These are phyloP conservation scores for Ectobius pallidus DNA, from an alignment of 2,888 invertebrate genomes.

Conservation along the genomic window DNA sequence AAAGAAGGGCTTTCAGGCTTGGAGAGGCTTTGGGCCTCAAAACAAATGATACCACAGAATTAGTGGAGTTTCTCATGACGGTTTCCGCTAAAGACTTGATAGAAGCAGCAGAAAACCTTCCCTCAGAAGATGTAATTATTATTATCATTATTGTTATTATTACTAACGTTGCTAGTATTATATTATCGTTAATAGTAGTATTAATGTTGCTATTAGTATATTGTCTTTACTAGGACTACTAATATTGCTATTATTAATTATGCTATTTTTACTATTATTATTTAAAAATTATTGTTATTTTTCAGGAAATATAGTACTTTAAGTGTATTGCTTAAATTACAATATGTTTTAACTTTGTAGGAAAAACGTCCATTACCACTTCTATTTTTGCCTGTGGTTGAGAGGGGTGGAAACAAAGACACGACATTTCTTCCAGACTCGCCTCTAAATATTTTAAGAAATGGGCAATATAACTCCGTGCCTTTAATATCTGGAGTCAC, in stretches of 20 bases:
- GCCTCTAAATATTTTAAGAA: slow-evolving; percentile 43
- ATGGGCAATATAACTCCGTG: slow-evolving; percentile 45
- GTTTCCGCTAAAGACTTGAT: slow-evolving; percentile 28
- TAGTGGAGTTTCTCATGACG: slow-evolving; percentile 32
- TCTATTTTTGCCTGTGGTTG: neutral
- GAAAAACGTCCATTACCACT: slow-evolving; percentile 5
- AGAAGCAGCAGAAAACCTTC: neutral
- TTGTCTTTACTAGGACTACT: too few species aligned
- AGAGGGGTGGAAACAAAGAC: neutral
- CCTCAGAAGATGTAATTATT: neutral
- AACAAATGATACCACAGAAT: slow-evolving; percentile 31
- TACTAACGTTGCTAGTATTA: too few species aligned
- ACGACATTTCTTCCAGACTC: slow-evolving; percentile 40
- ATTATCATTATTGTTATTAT: too few species aligned
- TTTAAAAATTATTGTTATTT: too few species aligned
- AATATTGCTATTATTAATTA: too few species aligned
- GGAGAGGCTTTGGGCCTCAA: slow-evolving; percentile 38
- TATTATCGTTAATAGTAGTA: too few species aligned
- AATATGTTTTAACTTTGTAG: neutral
- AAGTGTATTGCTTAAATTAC: too few species aligned
- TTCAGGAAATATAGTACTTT: too few species aligned
- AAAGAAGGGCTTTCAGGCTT: slow-evolving; percentile 28
- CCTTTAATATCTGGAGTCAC: slow-evolving; percentile 44
- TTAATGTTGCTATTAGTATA: too few species aligned
- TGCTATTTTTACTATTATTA: too few species aligned